Percentiles rank a stretch among this genome's conserved stretches.
Conservation (phyloP, 2,113 vertebrate species). For the Raphicerus campestris region DNA sequence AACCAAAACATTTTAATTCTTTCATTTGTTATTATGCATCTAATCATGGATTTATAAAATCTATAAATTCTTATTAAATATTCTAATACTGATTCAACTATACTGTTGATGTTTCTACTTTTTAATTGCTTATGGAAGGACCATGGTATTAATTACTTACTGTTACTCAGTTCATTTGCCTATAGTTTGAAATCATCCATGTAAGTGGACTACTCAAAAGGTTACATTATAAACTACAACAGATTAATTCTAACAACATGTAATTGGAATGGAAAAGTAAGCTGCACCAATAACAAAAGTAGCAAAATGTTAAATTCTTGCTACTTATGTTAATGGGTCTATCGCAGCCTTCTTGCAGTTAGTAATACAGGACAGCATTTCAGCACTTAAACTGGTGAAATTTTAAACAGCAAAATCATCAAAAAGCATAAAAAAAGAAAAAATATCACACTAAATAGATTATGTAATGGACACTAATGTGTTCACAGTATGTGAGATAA, state of each 20-base stretch:
- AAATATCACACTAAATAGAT: not conserved
- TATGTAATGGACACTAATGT: not conserved
- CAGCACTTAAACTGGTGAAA: not conserved
- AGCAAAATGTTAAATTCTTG: not conserved
- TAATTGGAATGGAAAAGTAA: not conserved
- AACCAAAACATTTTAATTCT: too few relatives aligned
- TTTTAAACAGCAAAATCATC: not conserved
- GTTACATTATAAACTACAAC: not conserved
- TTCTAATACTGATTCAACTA: not conserved
- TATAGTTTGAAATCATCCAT: not conserved
- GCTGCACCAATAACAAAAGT: not conserved
- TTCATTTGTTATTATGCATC: too few relatives aligned
- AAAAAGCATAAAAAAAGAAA: not conserved
- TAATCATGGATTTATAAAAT: not conserved
- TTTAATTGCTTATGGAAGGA: not conserved
- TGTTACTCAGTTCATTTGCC: not conserved
- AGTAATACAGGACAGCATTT: not conserved
- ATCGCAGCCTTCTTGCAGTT: not conserved
- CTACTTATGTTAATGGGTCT: not conserved
- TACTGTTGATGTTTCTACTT: not conserved
- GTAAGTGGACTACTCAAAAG: not conserved
- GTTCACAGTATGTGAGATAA: not conserved
- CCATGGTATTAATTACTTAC: not conserved
- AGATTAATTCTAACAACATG: not conserved
- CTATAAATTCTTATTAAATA: not conserved